These are phyloP conservation scores for Stegophylla sp. DNA, from an alignment of 2,888 invertebrate species.

Conservation along the genomic window DNA sequence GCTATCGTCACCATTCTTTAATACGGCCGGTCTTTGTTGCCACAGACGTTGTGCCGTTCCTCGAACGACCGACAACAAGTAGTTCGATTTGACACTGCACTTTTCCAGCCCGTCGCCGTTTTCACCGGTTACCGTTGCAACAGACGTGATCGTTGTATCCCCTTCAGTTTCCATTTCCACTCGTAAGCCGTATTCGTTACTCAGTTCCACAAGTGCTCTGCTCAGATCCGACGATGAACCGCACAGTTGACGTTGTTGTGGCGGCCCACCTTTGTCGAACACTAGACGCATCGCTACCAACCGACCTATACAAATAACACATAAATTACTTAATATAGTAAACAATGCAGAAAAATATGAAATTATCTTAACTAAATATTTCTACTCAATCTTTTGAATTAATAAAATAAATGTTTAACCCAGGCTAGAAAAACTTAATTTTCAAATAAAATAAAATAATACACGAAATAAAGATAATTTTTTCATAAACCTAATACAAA, in stretches of 20 bases:
- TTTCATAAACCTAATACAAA: no score
- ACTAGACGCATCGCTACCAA: slow-evolving; percentile 27
- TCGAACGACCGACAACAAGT: slow-evolving; percentile 12
- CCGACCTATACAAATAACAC: neutral
- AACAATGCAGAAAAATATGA: no score
- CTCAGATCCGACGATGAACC: neutral
- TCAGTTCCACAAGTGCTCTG: slow-evolving; percentile 8
- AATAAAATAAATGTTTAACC: no score
- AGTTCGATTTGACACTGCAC: neutral
- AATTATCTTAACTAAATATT: no score
- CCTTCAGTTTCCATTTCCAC: slow-evolving; percentile 32
- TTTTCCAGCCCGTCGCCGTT: neutral
- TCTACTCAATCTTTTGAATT: no score
- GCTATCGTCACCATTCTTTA: slow-evolving; percentile 3
- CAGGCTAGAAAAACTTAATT: no score
- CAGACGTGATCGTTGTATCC: neutral
- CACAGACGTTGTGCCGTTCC: slow-evolving; percentile 32
- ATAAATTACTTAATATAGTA: neutral
- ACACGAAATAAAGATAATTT: no score
- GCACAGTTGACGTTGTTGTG: neutral
- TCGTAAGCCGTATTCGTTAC: neutral
- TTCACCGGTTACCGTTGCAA: neutral
- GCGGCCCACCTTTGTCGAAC: slow-evolving; percentile 19
- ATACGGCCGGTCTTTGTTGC: neutral
- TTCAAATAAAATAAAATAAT: no score